A percentile compares a stretch with the other conserved stretches of the same genome.
These are phyloP conservation scores for Calliopum simillimum DNA, from an alignment of 2,888 invertebrate genomes.

Conservation along the genomic window DNA sequence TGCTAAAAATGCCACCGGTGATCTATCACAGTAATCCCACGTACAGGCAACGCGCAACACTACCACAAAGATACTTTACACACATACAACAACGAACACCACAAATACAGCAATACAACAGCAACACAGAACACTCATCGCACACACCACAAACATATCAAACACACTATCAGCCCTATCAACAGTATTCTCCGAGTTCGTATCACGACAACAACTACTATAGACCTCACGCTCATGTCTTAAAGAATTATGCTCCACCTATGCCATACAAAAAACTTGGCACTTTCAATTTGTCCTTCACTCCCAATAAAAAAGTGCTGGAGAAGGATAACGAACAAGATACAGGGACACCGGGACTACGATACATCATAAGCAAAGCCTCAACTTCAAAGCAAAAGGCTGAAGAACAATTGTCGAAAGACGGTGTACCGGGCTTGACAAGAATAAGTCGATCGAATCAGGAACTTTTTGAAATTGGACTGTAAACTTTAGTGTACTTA, in stretches of 20 bases:
- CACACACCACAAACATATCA: slow-evolving; percentile 18
- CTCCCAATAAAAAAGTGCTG: background rate
- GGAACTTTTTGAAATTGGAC: slow-evolving; percentile 50
- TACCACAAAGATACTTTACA: background rate
- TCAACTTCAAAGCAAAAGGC: background rate
- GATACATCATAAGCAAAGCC: slow-evolving; percentile 24
- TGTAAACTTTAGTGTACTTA: slow-evolving; percentile 38
- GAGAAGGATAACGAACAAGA: background rate
- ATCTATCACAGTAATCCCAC: slow-evolving; percentile 41
- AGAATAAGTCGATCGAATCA: slow-evolving; percentile 43
- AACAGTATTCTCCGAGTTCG: slow-evolving; percentile 6
- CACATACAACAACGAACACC: no score
- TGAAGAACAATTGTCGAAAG: background rate
- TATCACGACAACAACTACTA: slow-evolving; percentile 32
- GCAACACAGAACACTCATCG: background rate
- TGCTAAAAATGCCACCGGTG: slow-evolving; percentile 46
- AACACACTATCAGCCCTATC: slow-evolving; percentile 21
- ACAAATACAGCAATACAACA: no score
- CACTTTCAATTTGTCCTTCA: background rate
- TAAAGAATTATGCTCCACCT: background rate
- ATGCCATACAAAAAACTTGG: slow-evolving; percentile 1
- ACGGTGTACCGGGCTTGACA: background rate
- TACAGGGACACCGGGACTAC: background rate
- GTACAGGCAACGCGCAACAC: background rate
- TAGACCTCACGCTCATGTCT: slow-evolving; percentile 10